Evolutionary conservation across 2,888 invertebrate genomes (phyloP), one percentile per base, ranked within the genome.

Genomic region (Lepidochrysops patricia): DNA sequence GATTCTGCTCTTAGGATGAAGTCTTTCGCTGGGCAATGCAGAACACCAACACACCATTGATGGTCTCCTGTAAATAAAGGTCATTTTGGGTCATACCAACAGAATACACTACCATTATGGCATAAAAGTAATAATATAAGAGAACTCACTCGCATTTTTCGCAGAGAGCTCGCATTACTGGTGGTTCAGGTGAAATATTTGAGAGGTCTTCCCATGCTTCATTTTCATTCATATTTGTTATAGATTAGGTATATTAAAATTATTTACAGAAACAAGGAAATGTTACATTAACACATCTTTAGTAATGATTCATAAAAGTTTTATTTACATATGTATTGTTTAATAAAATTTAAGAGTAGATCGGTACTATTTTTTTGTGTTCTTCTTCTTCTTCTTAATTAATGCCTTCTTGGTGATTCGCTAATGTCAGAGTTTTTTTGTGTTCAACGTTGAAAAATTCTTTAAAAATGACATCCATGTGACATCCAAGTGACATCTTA

Each of bases 41-140:
- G 92, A 90, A 80, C 97, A 98, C 96, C 97, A 98, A 77, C 98
- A 98, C n/a, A 97, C 97, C 49, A 91, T 92, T 29, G 86, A 78
- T 2, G 98, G 98, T 66, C 97, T 92, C 66, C 97, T 97, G 74
- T 65, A 88, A 64, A 50, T 12, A 23, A 52, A 49, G 60, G 4
- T 35, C 35, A 43, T 43, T 19, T 19, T 19, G 9, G 19, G 2
- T 43, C 19, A 19, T 29, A 19, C 9, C 19, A 9, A 43, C 9
- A 23, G n/a, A n/a, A n/a, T n/a, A n/a, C n/a, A n/a, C n/a, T n/a
- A n/a, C n/a, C n/a, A n/a, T n/a, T n/a, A n/a, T 19, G 7, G 29
- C 29, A 29, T n/a, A n/a, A 29, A 29, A 5, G 29, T 5, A 7
- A 29, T 26, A n/a, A n/a, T 50, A 26, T 26, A 26, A n/a, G 2